Evolutionary conservation across 64 coral and sea anemone genomes (phyloP).

Genomic region (Actinia tenebrosa): DNA sequence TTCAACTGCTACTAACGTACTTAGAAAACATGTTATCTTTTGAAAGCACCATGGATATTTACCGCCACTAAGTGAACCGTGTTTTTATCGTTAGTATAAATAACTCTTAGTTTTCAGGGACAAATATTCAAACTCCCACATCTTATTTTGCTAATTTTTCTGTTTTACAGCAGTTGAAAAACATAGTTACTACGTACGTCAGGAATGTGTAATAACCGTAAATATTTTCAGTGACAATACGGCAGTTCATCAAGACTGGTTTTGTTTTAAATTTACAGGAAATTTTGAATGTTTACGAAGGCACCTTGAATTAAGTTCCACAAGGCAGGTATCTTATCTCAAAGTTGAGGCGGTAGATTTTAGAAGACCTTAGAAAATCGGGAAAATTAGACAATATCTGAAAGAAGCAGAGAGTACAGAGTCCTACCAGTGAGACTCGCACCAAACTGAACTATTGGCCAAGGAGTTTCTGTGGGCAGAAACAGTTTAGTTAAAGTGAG

Average conservation of each 20-base stretch:
- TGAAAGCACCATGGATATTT: not conserved
- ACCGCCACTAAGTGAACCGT: not conserved
- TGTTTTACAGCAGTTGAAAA: not conserved
- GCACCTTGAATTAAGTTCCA: too few relatives aligned
- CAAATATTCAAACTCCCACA: not conserved
- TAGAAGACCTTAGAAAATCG: too few relatives aligned
- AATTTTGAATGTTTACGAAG: too few relatives aligned
- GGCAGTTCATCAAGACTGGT: too few relatives aligned
- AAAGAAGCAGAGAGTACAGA: too few relatives aligned
- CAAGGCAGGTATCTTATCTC: too few relatives aligned
- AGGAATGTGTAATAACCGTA: not conserved
- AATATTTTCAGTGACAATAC: not conserved
- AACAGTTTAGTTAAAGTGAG: not conserved
- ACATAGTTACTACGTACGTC: not conserved
- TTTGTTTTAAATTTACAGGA: too few relatives aligned
- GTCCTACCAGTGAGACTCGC: not conserved
- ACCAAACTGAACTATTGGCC: not conserved
- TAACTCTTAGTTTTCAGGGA: not conserved
- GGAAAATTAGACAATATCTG: too few relatives aligned
- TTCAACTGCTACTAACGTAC: not conserved
- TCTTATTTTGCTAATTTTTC: not conserved
- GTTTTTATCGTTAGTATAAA: not conserved
- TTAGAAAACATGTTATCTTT: not conserved
- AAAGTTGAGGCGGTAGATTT: too few relatives aligned
- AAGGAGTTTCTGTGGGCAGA: not conserved